Evolutionary conservation across 2,888 invertebrate genomes (phyloP), one percentile per base, ranked within the genome.

Genomic region (Elegia similella): DNA sequence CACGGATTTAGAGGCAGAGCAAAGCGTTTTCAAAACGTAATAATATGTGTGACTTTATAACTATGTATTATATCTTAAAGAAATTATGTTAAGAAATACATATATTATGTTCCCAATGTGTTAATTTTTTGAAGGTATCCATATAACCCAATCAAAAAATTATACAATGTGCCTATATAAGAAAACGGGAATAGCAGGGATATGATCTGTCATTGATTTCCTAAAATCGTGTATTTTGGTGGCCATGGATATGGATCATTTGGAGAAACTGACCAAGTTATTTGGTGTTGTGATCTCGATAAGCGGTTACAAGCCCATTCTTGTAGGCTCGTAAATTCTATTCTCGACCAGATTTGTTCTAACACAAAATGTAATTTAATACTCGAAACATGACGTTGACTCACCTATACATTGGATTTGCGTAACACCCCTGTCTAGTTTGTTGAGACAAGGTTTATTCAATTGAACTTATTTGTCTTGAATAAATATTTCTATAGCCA

Each of bases 281-380:
- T 74, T 78, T 72, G 68, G 72, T 73, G 74, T 73, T 80, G 70
- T 69, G 61, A 72, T 73, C 73, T 65, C 69, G 75, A 80, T 80
- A 79, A 78, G 73, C 73, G 60, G 67, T 66, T 72, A 82, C 82
- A 81, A 78, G 81, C 74, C 70, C 67, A 70, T 76, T 80, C 73
- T 71, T 82, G 84, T 84, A 76, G 75, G 69, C 69, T 73, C 79
- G 78, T 86, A 86, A 87, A 86, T 83, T 76, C 64, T 72, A 70
- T 78, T 78, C 74, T 80, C 78, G 72, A 67, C 66, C 73, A 76
- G 78, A 78, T 82, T 82, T 82, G 84, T 81, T 73, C 73, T 66
- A 75, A 80, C 73, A 76, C 78, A 68, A 68, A 78, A 76, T 82
- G 86, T 81, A 87, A 86, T 82, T 74, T 72, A 84, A 87, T 82